Evolutionary conservation across 2,797 vertebrate genomes (phyloP).

Genomic region (Pangasius mekongensis): DNA sequence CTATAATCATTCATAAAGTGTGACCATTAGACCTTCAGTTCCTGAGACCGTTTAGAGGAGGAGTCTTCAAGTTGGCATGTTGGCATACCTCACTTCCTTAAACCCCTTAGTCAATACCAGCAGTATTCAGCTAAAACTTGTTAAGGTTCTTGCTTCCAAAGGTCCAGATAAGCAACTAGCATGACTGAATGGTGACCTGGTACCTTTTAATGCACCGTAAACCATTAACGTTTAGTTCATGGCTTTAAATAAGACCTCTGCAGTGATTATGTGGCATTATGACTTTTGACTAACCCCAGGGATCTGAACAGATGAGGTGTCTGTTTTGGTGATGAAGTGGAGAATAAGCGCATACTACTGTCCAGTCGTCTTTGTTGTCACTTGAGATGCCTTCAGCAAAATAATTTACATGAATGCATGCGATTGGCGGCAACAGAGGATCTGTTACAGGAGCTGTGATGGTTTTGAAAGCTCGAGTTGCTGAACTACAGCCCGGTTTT

Average conservation of each 20-base stretch:
- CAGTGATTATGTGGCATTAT: background rate
- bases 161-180: background rate
- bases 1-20: background rate
- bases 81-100: conserved; percentile 15
- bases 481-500: background rate
- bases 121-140: background rate
- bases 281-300: background rate
- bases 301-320: background rate
- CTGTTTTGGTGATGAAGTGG: background rate
- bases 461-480: background rate
- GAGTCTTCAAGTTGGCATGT: background rate
- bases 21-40: background rate
- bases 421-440: background rate
- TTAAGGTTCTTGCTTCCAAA: background rate
- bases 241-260: too few relatives aligned
- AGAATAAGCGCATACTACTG: background rate
- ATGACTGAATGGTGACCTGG: background rate
- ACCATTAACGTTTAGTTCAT: background rate
- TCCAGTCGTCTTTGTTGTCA: background rate
- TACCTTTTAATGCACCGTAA: background rate
- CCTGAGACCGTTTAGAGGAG: background rate
- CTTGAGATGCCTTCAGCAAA: background rate
- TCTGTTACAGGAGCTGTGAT: background rate
- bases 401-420: background rate
- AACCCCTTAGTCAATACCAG: background rate